A percentile compares a stretch with the other conserved stretches of the same genome.
These are phyloP conservation scores for Pemphredon lugubris DNA, from an alignment of 2,888 invertebrate species.

Conservation along the genomic window DNA sequence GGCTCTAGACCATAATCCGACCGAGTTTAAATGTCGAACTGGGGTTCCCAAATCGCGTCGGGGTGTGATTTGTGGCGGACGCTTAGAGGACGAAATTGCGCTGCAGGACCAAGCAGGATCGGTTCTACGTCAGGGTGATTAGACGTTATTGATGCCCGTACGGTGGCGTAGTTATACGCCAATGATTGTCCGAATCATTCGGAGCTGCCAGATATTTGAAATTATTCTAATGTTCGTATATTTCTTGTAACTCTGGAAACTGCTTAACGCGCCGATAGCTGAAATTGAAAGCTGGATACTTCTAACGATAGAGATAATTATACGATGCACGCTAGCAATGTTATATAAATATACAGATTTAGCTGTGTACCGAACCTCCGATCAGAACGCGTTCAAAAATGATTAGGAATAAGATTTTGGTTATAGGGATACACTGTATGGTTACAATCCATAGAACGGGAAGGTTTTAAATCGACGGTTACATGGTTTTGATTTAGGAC, in stretches of 20 bases:
- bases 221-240: slow-evolving; percentile 41
- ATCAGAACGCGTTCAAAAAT: no score
- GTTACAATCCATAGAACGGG: no score
- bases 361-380: no score
- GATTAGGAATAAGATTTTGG: no score
- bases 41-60: slow-evolving; percentile 62
- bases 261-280: no score
- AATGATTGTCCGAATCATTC: slow-evolving; percentile 62
- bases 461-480: no score
- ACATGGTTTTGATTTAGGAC: no score
- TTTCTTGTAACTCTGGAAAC: slow-evolving; percentile 5
- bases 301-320: no score
- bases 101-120: slow-evolving; percentile 68
- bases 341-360: no score
- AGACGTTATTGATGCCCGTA: slow-evolving; percentile 74
- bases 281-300: no score
- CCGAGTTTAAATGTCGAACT: slow-evolving; percentile 69
- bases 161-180: slow-evolving; percentile 47
- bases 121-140: slow-evolving; percentile 73
- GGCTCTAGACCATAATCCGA: slow-evolving; percentile 67
- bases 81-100: slow-evolving; percentile 78
- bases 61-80: slow-evolving; percentile 76
- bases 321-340: no score
- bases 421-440: no score
- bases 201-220: slow-evolving; percentile 8